A percentile compares a stretch with the other conserved stretches of the same genome.
These are phyloP conservation scores for Psilanteris sp. DNA, from an alignment of 1,140 invertebrate species.

Conservation along the genomic window DNA sequence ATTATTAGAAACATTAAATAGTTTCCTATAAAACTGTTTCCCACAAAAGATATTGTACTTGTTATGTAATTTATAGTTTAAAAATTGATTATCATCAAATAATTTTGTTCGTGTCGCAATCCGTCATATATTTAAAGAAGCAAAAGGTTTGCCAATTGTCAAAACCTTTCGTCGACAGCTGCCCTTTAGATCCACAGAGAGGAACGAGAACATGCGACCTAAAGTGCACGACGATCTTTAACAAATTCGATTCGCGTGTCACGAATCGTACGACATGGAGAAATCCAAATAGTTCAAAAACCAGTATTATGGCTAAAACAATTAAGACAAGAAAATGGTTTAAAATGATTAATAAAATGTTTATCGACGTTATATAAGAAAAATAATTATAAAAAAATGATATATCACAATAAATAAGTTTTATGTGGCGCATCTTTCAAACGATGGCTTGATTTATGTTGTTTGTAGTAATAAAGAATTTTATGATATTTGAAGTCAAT, in stretches of 20 bases:
- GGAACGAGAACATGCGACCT: slow-evolving; percentile 56
- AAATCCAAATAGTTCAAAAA: slow-evolving; percentile 69
- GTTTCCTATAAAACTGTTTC: too few species aligned
- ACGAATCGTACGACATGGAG: slow-evolving; percentile 71
- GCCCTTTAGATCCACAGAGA: slow-evolving; percentile 52
- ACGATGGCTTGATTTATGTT: slow-evolving; percentile 31
- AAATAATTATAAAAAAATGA: too few species aligned
- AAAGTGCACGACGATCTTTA: slow-evolving; percentile 67
- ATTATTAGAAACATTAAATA: too few species aligned
- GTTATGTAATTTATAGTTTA: too few species aligned
- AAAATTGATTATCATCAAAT: slow-evolving; percentile 31
- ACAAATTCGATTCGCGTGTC: slow-evolving; percentile 78
- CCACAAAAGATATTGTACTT: too few species aligned
- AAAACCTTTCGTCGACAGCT: slow-evolving; percentile 54
- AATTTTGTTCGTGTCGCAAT: slow-evolving; percentile 27
- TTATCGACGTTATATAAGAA: too few species aligned
- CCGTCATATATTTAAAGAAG: slow-evolving; percentile 30
- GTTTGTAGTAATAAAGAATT: slow-evolving; percentile 23
- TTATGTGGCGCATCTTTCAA: not conserved
- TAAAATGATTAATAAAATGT: too few species aligned
- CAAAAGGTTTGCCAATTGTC: slow-evolving; percentile 41
- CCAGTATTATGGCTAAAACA: too few species aligned
- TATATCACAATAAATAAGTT: too few species aligned
- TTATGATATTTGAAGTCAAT: slow-evolving; percentile 46
- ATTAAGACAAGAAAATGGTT: too few species aligned